Conservation (phyloP, 2,888 invertebrate genomes). For the Podotricha telesiphe region DNA sequence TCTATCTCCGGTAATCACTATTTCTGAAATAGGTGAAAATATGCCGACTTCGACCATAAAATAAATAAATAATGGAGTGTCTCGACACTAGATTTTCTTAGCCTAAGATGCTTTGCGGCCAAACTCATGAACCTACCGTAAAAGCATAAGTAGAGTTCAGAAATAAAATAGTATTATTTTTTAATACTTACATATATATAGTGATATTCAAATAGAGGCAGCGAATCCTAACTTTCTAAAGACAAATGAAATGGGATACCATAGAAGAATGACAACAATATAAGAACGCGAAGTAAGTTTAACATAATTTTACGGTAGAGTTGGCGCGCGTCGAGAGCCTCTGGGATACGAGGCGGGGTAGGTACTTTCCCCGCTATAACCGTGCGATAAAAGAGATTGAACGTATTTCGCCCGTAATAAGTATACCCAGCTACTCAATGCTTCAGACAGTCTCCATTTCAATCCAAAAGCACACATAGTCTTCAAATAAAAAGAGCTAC, state of each 20-base stretch:
- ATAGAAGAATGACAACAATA: slow-evolving; percentile 60
- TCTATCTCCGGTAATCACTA: too few species aligned
- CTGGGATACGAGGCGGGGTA: slow-evolving; percentile 61
- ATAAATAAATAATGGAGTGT: too few species aligned
- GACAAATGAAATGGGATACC: slow-evolving; percentile 53
- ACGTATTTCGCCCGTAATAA: slow-evolving; percentile 75
- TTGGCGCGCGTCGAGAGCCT: slow-evolving; percentile 64
- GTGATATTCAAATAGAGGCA: slow-evolving; percentile 18
- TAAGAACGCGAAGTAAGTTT: slow-evolving; percentile 68
- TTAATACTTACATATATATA: neutral
- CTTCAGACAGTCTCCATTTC: slow-evolving; percentile 59
- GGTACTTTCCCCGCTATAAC: slow-evolving; percentile 72
- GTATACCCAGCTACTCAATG: slow-evolving; percentile 59
- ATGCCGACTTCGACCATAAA: too few species aligned
- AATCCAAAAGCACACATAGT: slow-evolving; percentile 53
- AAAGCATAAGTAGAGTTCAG: too few species aligned
- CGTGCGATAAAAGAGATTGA: slow-evolving; percentile 80
- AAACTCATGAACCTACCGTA: too few species aligned
- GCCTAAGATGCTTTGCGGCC: too few species aligned
- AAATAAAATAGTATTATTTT: neutral
- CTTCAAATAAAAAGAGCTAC: slow-evolving; percentile 48
- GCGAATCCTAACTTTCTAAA: slow-evolving; percentile 41
- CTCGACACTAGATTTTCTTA: too few species aligned
- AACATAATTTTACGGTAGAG: slow-evolving; percentile 79
- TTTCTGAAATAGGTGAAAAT: too few species aligned